Percentiles rank a stretch among this genome's conserved stretches.
Conservation (phyloP, 2,797 vertebrate species). For the Lycodopsis pacificus region DNA sequence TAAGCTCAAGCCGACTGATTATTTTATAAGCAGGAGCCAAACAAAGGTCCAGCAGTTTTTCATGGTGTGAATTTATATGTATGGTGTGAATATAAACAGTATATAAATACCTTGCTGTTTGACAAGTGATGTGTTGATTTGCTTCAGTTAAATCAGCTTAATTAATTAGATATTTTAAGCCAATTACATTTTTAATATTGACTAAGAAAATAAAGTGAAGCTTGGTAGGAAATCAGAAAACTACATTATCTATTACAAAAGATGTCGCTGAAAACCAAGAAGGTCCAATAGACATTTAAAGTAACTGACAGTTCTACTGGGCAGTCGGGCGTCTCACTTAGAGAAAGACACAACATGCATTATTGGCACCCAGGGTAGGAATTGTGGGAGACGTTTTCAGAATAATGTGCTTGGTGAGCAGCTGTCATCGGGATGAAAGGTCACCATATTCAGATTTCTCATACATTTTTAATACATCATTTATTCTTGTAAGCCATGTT, state of each 20-base stretch:
- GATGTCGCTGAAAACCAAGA: neutral
- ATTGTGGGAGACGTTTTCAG: neutral
- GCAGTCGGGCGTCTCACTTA: neutral
- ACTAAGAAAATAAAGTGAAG: neutral
- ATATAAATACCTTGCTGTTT: slow-evolving; percentile 12
- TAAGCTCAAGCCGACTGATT: neutral
- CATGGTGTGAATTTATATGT: neutral
- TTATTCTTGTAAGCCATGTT: neutral
- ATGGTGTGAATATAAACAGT: neutral
- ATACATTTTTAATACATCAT: slow-evolving; percentile 10
- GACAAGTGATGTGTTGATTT: slow-evolving; percentile 15
- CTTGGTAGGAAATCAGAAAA: neutral
- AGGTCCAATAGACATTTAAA: slow-evolving; percentile 4
- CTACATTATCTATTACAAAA: neutral
- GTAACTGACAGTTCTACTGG: neutral
- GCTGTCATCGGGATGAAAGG: neutral
- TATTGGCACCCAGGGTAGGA: neutral
- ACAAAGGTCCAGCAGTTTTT: neutral
- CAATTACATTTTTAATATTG: neutral
- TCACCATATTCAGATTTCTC: neutral
- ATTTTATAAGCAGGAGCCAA: neutral
- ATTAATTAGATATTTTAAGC: slow-evolving; percentile 13
- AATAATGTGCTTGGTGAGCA: neutral
- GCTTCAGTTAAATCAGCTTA: neutral
- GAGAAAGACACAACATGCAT: slow-evolving; percentile 16